Base-by-base conservation (phyloP, 2,113 vertebrate species). In the Tetraodon nigroviridis region DNA sequence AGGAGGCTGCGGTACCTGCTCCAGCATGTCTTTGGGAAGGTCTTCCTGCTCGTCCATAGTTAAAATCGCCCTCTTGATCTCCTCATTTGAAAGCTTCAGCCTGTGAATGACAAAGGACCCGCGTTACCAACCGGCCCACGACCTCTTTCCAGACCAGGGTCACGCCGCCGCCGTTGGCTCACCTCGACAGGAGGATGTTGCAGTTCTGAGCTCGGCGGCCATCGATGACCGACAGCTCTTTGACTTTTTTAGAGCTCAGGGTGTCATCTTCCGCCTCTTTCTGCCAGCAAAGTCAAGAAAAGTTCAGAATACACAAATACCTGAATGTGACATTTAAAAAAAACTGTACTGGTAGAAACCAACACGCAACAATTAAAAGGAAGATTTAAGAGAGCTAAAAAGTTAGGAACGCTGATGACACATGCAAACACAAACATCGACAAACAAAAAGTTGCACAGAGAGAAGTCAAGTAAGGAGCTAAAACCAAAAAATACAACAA, bases 21-120 rank as follows among this genome's bases (percentile, higher is more conserved):
- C 97, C 82, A 99, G 81, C 97, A 99, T 99, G 84, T 99, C 97
- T 83, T 98, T 99, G 0, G 97, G 95, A 50, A 99, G 92, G 78
- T 99, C 97, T 80, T 99, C 97, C 67, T 99, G 97, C 63, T 99
- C 96, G 0, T 99, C 97, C 97, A 99, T 99, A 0, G 94, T 95
- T 69, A 99, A 83, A 86, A 99, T 98, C 0, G 96, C 97, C 78
- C 93, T 91, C 80, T 98, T 99, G 68, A 99, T 99, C 90, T 99
- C 97, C 58, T 96, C 96, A 0, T 99, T 99, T 0, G 95, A 95
- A 64, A 99, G 91, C 72, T 98, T 99, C 89, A 99, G 85, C 84
- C 97, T 99, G 80, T 61, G 12, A 37, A 37, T 10, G 10, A 37
- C 32, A 37, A 37, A 11, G 29, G 24, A 24, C 24, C 5, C 6